Base-by-base conservation (phyloP, 2,888 invertebrate genomes). In the Helicoverpa assulta region DNA sequence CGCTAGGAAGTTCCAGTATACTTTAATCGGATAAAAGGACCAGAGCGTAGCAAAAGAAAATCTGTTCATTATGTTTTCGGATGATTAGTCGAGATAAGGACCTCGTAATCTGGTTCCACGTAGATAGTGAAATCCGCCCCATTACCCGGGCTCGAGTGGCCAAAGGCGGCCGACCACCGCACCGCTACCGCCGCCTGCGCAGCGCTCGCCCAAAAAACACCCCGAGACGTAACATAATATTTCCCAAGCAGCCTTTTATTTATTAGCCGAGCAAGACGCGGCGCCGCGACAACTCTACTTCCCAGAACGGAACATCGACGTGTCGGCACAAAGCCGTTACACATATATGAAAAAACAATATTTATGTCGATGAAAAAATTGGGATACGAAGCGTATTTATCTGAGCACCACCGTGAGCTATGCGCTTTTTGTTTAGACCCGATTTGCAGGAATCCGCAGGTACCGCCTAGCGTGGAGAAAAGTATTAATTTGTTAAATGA, bases 241-340 rank as follows among this genome's bases (percentile, higher is more conserved):
- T 94, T 94, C 92, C 94, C 94, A 91, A 92, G 92, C 91, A 94
- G 92, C 90, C 93, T 94, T 94, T 95, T 95, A 95, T 95, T 95
- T 95, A 95, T 95, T 93, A 92, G 92, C 89, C 85, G 90, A 84
- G 88, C 87, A 89, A 88, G 87, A 88, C 81, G 80, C 88, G 94
- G 95, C 95, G 95, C 95, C 95, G 94, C 91, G 93, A 93, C 95
- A 94, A 86, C 91, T 89, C 90, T 86, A 87, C 92, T 95, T 95
- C 95, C 89, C 91, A 93, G 95, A 95, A 95, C 82, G 84, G 91
- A 91, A 85, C 89, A 81, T 89, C 90, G 90, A 90, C 91, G 92
- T 88, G 94, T 91, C 94, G 92, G 92, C 91, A 87, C 90, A 86
- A 90, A 93, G 94, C 94, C 94, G 94, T 95, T 94, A 94, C 92